Conservation (phyloP, 2,888 invertebrate species). For the Dilophus febrilis region DNA sequence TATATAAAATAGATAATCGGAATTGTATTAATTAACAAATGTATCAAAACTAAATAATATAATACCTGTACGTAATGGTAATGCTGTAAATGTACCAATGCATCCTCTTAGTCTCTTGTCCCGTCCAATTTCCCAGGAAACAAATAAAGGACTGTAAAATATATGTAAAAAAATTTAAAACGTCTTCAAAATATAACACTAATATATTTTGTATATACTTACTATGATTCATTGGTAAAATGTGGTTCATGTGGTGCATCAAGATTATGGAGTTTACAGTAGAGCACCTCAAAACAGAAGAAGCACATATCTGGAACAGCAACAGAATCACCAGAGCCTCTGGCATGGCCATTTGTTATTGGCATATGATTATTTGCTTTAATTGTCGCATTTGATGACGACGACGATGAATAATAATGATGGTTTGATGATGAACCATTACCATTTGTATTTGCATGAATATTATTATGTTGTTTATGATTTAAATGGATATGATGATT, state of each 20-base stretch:
- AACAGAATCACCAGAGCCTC: conserved; percentile 29
- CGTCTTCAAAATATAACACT: conserved; percentile 2
- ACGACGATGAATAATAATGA: neutral
- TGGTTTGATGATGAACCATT: too few species aligned
- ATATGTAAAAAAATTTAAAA: conserved; percentile 9
- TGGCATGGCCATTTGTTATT: conserved; percentile 10
- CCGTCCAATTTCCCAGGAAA: conserved; percentile 97
- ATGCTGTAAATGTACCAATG: conserved; percentile 96
- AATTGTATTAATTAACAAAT: neutral
- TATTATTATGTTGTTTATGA: neutral
- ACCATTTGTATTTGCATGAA: conserved; percentile 7
- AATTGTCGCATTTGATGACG: conserved; percentile 12
- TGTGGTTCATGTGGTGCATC: conserved; percentile 81
- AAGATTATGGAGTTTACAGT: conserved; percentile 82
- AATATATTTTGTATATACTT: too few species aligned
- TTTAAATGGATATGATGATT: neutral
- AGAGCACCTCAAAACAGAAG: conserved; percentile 97
- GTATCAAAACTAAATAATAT: neutral
- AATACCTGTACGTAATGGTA: conserved; percentile 76
- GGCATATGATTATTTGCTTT: conserved; percentile 25
- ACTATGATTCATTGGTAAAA: conserved; percentile 93
- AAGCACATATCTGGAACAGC: conserved; percentile 94
- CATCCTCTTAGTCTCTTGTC: conserved; percentile 92
- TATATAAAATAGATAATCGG: too few species aligned
- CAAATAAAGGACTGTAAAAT: conserved; percentile 80